Percentiles rank a stretch among this genome's conserved stretches.
phyloP scores from a whole-genome alignment of 1,140 invertebrate species.

The Eriosoma lanigerum region DNA sequence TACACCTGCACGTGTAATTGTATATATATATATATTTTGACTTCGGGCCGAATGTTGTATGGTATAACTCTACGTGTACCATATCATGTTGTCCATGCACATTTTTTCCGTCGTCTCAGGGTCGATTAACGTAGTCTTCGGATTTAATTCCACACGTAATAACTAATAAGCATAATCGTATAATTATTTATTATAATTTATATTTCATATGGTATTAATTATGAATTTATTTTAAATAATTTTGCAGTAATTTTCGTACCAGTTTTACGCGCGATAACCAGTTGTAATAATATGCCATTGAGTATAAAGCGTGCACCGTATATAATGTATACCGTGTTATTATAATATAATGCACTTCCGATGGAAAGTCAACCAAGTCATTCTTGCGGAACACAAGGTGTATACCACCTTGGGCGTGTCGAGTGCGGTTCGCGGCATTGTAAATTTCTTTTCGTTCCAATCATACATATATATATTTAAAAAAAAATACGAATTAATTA shows the following conservation, averaged over 20 bases:
- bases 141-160: no score
- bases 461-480: neutral
- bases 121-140: no score
- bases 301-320: neutral
- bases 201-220: no score
- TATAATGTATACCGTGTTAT: neutral
- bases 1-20: no score
- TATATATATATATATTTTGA: no score
- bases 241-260: neutral
- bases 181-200: no score
- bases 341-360: constrained; percentile 22
- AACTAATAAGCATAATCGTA: no score
- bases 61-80: no score
- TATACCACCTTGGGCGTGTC: constrained; percentile 27
- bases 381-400: constrained; percentile 10
- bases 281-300: neutral
- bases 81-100: no score
- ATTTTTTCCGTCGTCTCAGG: no score
- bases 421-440: neutral
- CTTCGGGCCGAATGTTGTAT: no score
- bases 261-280: neutral
- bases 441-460: constrained; percentile 28
- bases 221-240: no score
- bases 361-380: constrained; percentile 23
- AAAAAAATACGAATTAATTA: constrained; percentile 32